Base-by-base conservation (phyloP, 2,113 vertebrate genomes). In the Nyctibius bracteatus region DNA sequence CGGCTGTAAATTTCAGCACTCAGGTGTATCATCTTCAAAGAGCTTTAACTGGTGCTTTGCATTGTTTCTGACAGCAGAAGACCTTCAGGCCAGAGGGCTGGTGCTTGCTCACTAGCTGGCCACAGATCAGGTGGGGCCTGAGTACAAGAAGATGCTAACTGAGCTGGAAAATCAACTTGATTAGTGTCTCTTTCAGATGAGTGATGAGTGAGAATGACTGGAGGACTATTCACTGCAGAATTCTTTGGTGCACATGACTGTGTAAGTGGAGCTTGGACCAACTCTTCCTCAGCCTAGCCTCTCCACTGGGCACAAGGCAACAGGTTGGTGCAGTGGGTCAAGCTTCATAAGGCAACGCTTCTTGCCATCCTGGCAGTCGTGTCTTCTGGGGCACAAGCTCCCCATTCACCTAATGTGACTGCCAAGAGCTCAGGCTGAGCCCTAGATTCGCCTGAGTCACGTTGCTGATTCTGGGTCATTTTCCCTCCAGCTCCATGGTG, bases 391-490 rank as follows among this genome's bases (percentile, higher is more conserved):
- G 3, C 18, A 8, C 37, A 52, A 81, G 41, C 13, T 30, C 27
- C 47, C 30, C 0, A 0, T 35, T 83, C 25, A 4, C 58, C 54
- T 46, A 2, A 21, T 3, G 17, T 28, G 72, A 33, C n/a, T 39
- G 28, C 20, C 49, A 39, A 49, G 33, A 5, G 24, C 66, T 14
- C 28, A 67, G 51, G 33, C 46, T 5, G 1, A 28, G 52, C 31
- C 54, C 80, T 43, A 41, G 39, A 27, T 43, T 57, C 3, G 0
- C 39, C 37, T 31, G 39, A 37, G 27, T n/a, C 43, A 23, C 0
- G 0, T 13, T 6, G 9, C 39, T 35, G 23, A 13, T 65, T 65
- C 39, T 51, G 23, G 54, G n/a, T 51, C 30, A 16, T 68, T 75
- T 77, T 8, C 21, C 54, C 49, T 30, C 24, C 54, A 73, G 11